Evolutionary conservation across 2,888 invertebrate genomes (phyloP).

Genomic region (Ditula angustiorana): DNA sequence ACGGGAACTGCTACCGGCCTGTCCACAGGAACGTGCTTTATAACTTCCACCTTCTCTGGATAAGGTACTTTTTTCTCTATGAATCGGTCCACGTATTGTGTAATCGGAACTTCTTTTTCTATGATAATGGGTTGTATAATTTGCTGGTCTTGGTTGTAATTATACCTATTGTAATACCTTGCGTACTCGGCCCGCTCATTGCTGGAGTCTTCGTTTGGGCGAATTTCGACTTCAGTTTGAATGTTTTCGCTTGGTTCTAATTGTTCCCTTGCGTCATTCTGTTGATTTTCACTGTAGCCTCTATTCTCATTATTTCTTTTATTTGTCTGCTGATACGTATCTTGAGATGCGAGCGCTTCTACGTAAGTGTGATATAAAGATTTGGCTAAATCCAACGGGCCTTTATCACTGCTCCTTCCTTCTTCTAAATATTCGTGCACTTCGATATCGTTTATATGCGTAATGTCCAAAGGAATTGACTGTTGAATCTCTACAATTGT

Average conservation of each 20-base stretch:
- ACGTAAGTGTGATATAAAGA: conserved; percentile 68
- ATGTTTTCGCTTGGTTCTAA: conserved; percentile 69
- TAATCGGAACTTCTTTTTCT: conserved; percentile 77
- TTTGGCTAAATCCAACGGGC: conserved; percentile 59
- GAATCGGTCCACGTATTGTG: conserved; percentile 74
- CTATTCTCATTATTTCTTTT: conserved; percentile 60
- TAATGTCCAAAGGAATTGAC: conserved; percentile 85
- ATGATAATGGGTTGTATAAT: conserved; percentile 78
- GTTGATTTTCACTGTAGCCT: conserved; percentile 48
- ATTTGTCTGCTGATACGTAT: conserved; percentile 68
- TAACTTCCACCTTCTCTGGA: conserved; percentile 69
- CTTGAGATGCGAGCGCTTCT: conserved; percentile 69
- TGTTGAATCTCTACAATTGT: conserved; percentile 88
- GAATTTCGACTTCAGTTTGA: conserved; percentile 62
- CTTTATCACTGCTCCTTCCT: conserved; percentile 67
- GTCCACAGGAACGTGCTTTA: conserved; percentile 68
- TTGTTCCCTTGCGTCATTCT: conserved; percentile 59
- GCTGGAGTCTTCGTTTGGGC: conserved; percentile 56
- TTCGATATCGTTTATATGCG: conserved; percentile 78
- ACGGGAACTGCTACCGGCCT: conserved; percentile 77
- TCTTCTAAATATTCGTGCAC: conserved; percentile 76
- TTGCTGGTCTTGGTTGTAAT: conserved; percentile 60
- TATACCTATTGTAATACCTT: conserved; percentile 57
- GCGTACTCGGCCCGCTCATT: conserved; percentile 61
- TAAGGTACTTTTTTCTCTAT: conserved; percentile 78